Conservation (phyloP, 2,888 invertebrate genomes). For the Fabriciana adippe region DNA sequence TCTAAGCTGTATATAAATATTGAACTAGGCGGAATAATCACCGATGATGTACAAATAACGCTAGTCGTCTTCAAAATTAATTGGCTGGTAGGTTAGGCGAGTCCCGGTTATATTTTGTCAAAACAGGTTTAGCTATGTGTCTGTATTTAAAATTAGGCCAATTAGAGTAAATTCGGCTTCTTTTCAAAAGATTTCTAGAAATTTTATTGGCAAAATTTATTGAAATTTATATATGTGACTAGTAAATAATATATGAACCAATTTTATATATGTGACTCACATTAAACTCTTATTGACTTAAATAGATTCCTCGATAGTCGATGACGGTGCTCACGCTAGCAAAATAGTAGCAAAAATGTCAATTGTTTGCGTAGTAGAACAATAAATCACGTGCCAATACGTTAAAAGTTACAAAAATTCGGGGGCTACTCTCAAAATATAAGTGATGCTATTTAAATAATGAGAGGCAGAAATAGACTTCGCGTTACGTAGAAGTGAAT, state of each 20-base stretch:
- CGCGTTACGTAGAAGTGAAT: conserved; percentile 65
- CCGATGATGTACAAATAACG: neutral
- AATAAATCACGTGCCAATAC: conserved; percentile 15
- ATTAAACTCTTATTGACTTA: conserved; percentile 21
- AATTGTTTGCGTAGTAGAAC: conserved; percentile 21
- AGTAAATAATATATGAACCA: conserved; percentile 30
- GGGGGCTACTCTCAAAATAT: conserved; percentile 69
- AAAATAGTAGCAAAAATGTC: conserved; percentile 3
- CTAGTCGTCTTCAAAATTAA: neutral
- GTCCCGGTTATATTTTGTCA: too few relatives aligned
- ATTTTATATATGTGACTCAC: conserved; percentile 36
- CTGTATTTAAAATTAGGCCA: neutral
- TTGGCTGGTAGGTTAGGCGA: too few relatives aligned
- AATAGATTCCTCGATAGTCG: conserved; percentile 25
- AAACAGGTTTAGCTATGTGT: neutral
- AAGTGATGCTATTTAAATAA: conserved; percentile 70
- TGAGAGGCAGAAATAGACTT: conserved; percentile 67
- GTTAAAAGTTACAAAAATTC: conserved; percentile 55
- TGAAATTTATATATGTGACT: too few relatives aligned
- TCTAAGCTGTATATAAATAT: conserved; percentile 1
- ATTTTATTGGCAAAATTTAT: too few relatives aligned
- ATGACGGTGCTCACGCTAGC: conserved; percentile 6
- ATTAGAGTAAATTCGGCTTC: too few relatives aligned
- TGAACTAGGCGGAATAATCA: conserved; percentile 3
- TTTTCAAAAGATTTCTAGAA: too few relatives aligned